Evolutionary conservation across 2,797 vertebrate species (phyloP).

Genomic region (Botia kubotai): DNA sequence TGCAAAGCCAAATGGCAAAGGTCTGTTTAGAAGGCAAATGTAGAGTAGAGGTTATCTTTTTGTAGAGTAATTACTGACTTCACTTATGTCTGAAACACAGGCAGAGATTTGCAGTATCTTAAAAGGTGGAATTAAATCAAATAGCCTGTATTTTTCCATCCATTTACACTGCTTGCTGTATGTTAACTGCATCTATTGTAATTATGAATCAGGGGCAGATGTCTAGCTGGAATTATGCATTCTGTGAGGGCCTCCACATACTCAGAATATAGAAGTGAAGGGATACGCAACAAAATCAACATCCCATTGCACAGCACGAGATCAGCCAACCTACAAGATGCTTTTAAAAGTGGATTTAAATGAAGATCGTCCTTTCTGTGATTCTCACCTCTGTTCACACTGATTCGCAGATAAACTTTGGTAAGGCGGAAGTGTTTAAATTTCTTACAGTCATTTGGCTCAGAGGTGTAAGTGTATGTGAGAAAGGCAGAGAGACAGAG

Average conservation of each 20-base stretch:
- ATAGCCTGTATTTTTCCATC: constrained; percentile 60
- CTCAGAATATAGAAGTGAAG: neutral
- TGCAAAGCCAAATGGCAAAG: no score
- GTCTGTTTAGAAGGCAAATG: neutral
- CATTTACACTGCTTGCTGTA: constrained; percentile 59
- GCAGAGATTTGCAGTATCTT: constrained; percentile 1
- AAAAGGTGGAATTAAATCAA: constrained; percentile 54
- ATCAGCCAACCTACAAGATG: constrained; percentile 3
- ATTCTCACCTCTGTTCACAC: constrained; percentile 15
- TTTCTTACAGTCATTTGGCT: constrained; percentile 20
- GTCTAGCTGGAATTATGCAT: constrained; percentile 25
- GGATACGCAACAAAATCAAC: neutral
- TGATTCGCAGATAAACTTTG: constrained; percentile 13
- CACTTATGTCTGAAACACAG: neutral
- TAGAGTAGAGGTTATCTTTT: constrained; percentile 14
- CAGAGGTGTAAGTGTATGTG: constrained; percentile 14
- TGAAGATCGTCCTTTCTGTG: neutral
- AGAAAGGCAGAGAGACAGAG: constrained; percentile 1
- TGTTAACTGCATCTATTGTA: constrained; percentile 54
- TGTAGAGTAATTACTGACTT: constrained; percentile 24
- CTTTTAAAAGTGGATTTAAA: neutral
- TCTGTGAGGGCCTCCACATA: neutral
- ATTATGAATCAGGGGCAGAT: constrained; percentile 54
- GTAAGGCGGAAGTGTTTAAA: neutral
- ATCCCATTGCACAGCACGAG: neutral